Conservation (phyloP, 2,888 invertebrate species). For the Dryobota labecula region DNA sequence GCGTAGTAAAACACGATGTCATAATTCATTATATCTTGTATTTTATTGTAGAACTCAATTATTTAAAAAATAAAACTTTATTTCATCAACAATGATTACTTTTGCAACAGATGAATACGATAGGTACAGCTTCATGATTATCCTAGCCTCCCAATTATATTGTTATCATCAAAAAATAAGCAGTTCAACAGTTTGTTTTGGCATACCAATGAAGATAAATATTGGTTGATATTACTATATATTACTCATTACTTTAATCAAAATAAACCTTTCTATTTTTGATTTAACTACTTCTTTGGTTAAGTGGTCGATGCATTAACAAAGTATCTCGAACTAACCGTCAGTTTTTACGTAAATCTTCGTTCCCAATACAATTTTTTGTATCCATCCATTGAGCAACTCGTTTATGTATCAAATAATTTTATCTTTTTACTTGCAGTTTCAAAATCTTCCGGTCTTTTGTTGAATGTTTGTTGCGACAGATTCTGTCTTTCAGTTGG, state of each 20-base stretch:
- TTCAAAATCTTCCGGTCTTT: constrained; percentile 63
- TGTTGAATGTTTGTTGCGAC: constrained; percentile 39
- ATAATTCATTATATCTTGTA: constrained; percentile 5
- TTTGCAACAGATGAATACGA: background rate
- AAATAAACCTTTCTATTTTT: too few relatives aligned
- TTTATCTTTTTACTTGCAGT: constrained; percentile 48
- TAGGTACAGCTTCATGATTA: background rate
- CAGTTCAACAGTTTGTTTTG: background rate
- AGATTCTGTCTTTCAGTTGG: background rate
- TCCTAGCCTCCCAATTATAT: background rate
- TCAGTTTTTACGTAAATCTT: constrained; percentile 62
- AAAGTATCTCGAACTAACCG: constrained; percentile 19
- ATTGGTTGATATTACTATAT: background rate
- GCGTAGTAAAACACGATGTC: constrained; percentile 4
- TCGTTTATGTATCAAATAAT: constrained; percentile 38
- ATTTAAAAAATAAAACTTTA: too few relatives aligned
- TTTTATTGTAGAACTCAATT: too few relatives aligned
- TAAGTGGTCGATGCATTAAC: background rate
- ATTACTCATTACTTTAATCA: background rate
- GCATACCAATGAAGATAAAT: background rate
- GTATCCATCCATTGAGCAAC: constrained; percentile 54
- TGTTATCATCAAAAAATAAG: too few relatives aligned
- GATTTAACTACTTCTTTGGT: too few relatives aligned
- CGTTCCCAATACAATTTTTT: constrained; percentile 51
- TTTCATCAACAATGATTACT: too few relatives aligned